Base-by-base conservation (phyloP, 2,888 invertebrate genomes). In the Epinotia nisella region DNA sequence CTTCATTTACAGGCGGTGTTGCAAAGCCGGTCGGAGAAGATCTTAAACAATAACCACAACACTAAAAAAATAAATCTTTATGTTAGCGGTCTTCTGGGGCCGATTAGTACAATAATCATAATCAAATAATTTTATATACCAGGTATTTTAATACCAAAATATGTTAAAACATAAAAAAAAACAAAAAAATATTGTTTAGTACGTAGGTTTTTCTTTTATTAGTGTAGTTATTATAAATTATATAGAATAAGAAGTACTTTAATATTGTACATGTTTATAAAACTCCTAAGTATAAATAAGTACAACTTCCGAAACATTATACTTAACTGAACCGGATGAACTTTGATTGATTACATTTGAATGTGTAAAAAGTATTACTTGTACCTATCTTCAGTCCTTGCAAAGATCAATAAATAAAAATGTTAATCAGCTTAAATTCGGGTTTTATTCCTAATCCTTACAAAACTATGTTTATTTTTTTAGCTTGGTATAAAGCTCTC, bases 91-190 rank as follows among this genome's bases (percentile, higher is more conserved):
- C 49, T 64, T 41, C 15, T 58, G 69, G 83, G 79, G 85, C 87
- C 89, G 86, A 87, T 86, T 79, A 89, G 90, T 89, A 91, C 90
- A 91, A 91, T 90, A 90, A 90, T 87, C 82, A 83, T 88, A 91
- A 87, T 88, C 90, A 89, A 49, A 45, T 71, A 72, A 69, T 70
- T 66, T 70, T 58, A 71, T 74, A 70, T 71, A 71, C 67, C 69
- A 70, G 53, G 66, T 71, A 69, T 61, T 74, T 73, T 73, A 73
- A 69, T 73, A 69, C 69, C 73, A 69, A 68, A 61, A 67, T 68
- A 61, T 71, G 61, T 66, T 62, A 53, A 68, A 73, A 59, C 55
- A 73, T 68, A 55, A 70, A 76, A 75, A 61, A 60, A 71, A 39
- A 45, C 56, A 45, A 73, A 70, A 76, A 66, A 62, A 70, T 64